phyloP scores from a whole-genome alignment of 2,888 invertebrate genomes.

The Pinctada fucata region DNA sequence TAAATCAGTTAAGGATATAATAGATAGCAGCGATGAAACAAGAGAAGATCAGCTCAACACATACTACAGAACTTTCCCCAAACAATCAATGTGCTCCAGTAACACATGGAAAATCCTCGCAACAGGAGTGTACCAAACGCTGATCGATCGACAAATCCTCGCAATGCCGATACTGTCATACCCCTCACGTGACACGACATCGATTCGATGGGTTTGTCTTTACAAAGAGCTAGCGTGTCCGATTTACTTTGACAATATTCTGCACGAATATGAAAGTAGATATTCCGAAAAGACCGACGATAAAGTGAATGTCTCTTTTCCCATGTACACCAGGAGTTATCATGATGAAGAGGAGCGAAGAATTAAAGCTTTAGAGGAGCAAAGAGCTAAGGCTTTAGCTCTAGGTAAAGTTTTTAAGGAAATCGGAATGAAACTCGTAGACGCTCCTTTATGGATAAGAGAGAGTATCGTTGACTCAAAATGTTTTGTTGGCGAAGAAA shows the following conservation, averaged over 20 bases:
- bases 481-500: not conserved
- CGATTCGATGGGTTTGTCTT: conserved; percentile 7
- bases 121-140: not conserved
- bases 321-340: not conserved
- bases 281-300: not conserved
- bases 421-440: conserved; percentile 26
- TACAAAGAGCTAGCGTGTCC: not conserved
- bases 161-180: conserved; percentile 28
- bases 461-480: conserved; percentile 16
- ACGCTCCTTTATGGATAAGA: conserved; percentile 11
- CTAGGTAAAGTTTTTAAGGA: conserved; percentile 9
- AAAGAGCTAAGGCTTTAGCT: not conserved
- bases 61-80: conserved; percentile 42
- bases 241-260: conserved; percentile 23
- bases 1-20: conserved; percentile 4
- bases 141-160: not conserved
- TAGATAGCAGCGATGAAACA: not conserved
- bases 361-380: not conserved
- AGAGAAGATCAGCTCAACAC: not conserved
- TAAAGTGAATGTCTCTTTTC: not conserved
- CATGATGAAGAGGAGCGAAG: too few relatives aligned
- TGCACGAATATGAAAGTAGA: not conserved
- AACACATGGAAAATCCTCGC: conserved; percentile 39
- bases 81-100: not conserved
- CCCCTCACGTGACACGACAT: not conserved